Percentiles rank a stretch among this genome's conserved stretches.
Evolutionary conservation across 2,888 invertebrate genomes (phyloP).

Genomic region (Lasius fuliginosus): DNA sequence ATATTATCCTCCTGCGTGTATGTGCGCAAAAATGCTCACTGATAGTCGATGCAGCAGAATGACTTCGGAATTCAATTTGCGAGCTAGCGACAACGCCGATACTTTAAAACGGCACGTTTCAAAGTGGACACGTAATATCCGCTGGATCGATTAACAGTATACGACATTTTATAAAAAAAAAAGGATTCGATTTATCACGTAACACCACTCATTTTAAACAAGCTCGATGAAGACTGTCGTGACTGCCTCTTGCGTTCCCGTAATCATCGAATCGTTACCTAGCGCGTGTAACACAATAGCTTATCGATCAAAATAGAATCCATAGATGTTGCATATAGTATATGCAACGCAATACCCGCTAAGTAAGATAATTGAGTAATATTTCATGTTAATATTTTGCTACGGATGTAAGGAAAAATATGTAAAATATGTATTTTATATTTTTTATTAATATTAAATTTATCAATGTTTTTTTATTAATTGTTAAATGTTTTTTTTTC

Average conservation of each 20-base stretch:
- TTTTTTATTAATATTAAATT: too few relatives aligned
- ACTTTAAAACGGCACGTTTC: conserved; percentile 65
- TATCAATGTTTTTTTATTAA: background rate
- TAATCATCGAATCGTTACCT: conserved; percentile 37
- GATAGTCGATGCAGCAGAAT: conserved; percentile 59
- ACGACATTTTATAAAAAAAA: conserved; percentile 60
- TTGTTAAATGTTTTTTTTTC: background rate
- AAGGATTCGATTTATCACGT: conserved; percentile 56
- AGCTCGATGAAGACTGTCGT: conserved; percentile 58
- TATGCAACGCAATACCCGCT: background rate
- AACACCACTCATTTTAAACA: conserved; percentile 60
- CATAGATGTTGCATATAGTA: background rate
- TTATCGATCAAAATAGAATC: conserved; percentile 58
- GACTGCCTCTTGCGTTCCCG: conserved; percentile 56
- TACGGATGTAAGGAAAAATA: background rate
- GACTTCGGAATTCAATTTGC: conserved; percentile 71
- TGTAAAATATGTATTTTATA: background rate
- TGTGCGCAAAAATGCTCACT: conserved; percentile 25
- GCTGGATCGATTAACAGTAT: conserved; percentile 70
- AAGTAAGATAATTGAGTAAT: background rate
- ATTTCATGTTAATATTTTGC: background rate
- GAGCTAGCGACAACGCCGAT: conserved; percentile 45
- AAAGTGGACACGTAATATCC: conserved; percentile 74
- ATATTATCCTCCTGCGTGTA: conserved; percentile 1
- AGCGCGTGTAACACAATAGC: conserved; percentile 27